Conservation (phyloP, 2,797 vertebrate species). For the Pseudocheirus occidentalis region DNA sequence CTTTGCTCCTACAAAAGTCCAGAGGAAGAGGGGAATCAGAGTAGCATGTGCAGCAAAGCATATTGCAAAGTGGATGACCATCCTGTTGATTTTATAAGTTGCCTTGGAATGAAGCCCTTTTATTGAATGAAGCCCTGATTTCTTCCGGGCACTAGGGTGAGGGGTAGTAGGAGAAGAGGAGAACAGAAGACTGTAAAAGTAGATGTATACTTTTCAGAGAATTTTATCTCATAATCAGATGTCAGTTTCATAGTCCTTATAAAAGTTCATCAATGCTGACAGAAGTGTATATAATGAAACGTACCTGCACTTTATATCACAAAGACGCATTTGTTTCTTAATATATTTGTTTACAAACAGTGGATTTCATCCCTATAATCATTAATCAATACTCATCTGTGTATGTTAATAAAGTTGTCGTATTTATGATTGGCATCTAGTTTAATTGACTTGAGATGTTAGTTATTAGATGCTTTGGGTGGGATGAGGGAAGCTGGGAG, state of each 20-base stretch:
- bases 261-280: constrained; percentile 41
- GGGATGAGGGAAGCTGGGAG: not conserved
- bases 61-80: not conserved
- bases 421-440: constrained; percentile 83
- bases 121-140: not conserved
- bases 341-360: constrained; percentile 83
- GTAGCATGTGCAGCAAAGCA: not conserved
- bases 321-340: constrained; percentile 72
- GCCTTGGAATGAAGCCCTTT: not conserved
- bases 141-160: not conserved
- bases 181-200: constrained; percentile 53
- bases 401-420: constrained; percentile 86
- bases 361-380: constrained; percentile 77
- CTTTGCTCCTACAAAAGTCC: not conserved
- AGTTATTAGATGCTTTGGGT: not conserved
- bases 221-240: constrained; percentile 66
- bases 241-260: constrained; percentile 58
- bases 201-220: constrained; percentile 77
- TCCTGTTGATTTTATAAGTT: not conserved
- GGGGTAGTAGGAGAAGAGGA: not conserved
- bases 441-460: constrained; percentile 33
- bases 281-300: constrained; percentile 81
- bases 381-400: constrained; percentile 77
- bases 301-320: constrained; percentile 82
- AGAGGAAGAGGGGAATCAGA: not conserved